Evolutionary conservation across 2,113 vertebrate genomes (phyloP).

Genomic region (Brienomyrus brachyistius): DNA sequence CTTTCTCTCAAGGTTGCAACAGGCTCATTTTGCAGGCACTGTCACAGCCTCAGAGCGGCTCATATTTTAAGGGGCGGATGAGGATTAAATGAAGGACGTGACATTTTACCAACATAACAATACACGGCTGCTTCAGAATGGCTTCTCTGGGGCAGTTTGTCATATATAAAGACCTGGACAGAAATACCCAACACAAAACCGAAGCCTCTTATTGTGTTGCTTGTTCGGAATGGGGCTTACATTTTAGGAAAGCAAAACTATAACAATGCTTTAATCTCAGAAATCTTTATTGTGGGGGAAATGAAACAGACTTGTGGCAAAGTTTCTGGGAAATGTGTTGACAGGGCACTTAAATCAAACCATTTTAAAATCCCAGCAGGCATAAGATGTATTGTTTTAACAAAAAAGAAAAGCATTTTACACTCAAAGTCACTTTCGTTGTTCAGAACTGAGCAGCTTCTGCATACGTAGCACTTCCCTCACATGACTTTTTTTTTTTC

Average conservation of each 20-base stretch:
- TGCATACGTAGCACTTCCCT: not conserved
- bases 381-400: not conserved
- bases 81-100: not conserved
- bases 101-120: not conserved
- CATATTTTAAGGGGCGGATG: not conserved
- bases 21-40: not conserved
- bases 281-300: conserved; percentile 9
- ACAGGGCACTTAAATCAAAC: not conserved
- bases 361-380: not conserved
- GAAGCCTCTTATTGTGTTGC: not conserved
- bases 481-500: not conserved
- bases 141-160: not conserved
- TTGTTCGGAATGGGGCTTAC: not conserved
- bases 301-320: not conserved
- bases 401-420: not conserved
- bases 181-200: not conserved
- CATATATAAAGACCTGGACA: not conserved
- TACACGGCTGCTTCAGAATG: not conserved
- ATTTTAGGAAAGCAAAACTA: not conserved
- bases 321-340: conserved; percentile 2
- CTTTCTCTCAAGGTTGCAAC: not conserved
- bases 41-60: not conserved
- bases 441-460: not conserved
- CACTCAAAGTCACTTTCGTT: not conserved
- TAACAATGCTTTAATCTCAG: not conserved